Evolutionary conservation across 2,113 vertebrate species (phyloP), one percentile per base, ranked within the genome.

Genomic region (Aegypius monachus): DNA sequence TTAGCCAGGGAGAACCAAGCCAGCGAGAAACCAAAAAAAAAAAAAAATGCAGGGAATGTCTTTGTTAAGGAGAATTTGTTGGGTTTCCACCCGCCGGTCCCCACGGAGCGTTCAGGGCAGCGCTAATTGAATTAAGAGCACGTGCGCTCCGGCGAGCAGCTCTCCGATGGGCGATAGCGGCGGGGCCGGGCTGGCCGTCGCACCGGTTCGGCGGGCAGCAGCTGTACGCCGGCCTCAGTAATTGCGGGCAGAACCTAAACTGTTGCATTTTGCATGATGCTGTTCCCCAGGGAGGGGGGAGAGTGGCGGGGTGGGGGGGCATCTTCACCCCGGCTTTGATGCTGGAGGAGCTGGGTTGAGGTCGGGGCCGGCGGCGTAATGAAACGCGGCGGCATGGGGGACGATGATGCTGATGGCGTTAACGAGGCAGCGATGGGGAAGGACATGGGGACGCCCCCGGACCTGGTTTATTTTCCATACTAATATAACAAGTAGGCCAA

Each of bases 81-180:
- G 88, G 93, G 93, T 95, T 98, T 96, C 93, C 74, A 58, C 94
- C 96, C 17, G 9, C 53, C n/a, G 27, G 26, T 98, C 99, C 99
- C 98, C 27, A 34, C 98, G 98, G 99, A 98, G 93, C 93, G 93
- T 98, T 99, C 98, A 97, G 98, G 98, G 98, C 97, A 97, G 96
- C 89, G 95, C 97, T 99, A 99, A 99, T 99, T 99, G 98, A 99
- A 99, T 99, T 98, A 99, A 98, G 98, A 98, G 93, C 98, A 88
- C 94, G 97, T 93, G 98, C 50, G 93, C 92, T 98, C 97, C 92
- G 68, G 94, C 94, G 15, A 83, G 73, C 74, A 9, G 74, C 71
- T 61, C 53, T 90, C 66, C 5, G 31, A 79, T 68, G 90, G 87
- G 78, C 31, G 7, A 65, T 27, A 91, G 52, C 65, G 90, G 78